These are phyloP conservation scores for Megatriorchis doriae DNA, from an alignment of 2,113 vertebrate species.

Conservation along the genomic window DNA sequence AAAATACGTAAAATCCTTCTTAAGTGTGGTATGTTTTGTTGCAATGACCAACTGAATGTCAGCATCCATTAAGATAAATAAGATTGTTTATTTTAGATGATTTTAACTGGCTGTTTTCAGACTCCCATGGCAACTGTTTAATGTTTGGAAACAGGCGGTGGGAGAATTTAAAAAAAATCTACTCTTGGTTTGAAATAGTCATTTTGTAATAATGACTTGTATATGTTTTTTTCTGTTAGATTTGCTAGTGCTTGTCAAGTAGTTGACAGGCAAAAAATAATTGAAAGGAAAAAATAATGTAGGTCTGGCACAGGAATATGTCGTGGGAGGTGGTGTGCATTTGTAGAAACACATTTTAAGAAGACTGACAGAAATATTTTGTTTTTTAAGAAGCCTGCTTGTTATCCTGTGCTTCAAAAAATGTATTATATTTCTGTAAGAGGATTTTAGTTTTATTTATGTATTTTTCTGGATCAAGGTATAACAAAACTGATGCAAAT, in stretches of 20 bases:
- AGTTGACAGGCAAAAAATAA: not conserved
- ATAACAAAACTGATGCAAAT: not conserved
- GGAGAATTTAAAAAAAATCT: not conserved
- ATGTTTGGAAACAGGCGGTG: not conserved
- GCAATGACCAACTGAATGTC: not conserved
- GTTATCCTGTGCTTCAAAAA: not conserved
- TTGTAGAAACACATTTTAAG: not conserved
- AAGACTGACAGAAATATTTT: not conserved
- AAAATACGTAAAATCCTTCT: not conserved
- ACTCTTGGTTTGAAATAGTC: not conserved
- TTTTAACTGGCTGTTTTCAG: not conserved
- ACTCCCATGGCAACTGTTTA: not conserved
- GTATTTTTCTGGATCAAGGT: not conserved
- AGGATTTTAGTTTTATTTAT: not conserved
- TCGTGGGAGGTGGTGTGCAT: not conserved
- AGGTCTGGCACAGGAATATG: not conserved
- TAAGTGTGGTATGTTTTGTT: not conserved
- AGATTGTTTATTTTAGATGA: not conserved
- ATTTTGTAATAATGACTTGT: not conserved
- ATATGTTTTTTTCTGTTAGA: not conserved
- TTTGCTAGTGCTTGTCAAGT: not conserved
- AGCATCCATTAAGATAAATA: not conserved
- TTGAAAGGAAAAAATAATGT: not conserved
- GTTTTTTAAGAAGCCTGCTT: not conserved
- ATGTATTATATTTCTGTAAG: not conserved